Evolutionary conservation across 1,140 invertebrate species (phyloP).

Genomic region (Formica selysi): DNA sequence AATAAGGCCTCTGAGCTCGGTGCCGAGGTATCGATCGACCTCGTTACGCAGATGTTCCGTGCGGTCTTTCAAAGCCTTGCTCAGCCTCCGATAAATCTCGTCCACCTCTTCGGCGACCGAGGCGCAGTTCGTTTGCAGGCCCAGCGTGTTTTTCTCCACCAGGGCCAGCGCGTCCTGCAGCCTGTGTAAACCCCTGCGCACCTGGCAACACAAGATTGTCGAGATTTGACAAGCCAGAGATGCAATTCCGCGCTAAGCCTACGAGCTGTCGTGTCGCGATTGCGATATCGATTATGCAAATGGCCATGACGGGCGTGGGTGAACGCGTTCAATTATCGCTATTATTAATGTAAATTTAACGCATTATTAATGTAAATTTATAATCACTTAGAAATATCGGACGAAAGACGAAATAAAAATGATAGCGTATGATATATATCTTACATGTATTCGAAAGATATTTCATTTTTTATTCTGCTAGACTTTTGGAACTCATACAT

Average conservation of each 20-base stretch:
- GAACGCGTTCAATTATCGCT: constrained; percentile 12
- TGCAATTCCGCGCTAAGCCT: constrained; percentile 17
- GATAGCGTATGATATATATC: neutral
- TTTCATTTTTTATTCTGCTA: constrained; percentile 4
- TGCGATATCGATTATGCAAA: constrained; percentile 13
- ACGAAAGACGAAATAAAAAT: neutral
- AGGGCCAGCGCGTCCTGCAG: constrained; percentile 94
- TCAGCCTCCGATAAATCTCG: constrained; percentile 95
- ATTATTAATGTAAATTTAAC: constrained; percentile 31
- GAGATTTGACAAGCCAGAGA: constrained; percentile 36
- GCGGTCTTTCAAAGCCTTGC: constrained; percentile 96
- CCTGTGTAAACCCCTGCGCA: constrained; percentile 93
- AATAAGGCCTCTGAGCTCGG: constrained; percentile 93
- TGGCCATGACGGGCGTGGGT: neutral
- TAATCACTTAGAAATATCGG: neutral
- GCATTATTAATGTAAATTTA: neutral
- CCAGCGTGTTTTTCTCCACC: constrained; percentile 94
- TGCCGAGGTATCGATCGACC: constrained; percentile 94
- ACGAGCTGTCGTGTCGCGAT: constrained; percentile 1
- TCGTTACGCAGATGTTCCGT: constrained; percentile 95
- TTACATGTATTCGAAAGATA: neutral
- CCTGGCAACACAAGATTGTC: constrained; percentile 80
- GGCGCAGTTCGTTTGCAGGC: constrained; percentile 94
- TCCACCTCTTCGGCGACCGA: constrained; percentile 96
- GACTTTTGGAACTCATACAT: neutral